A percentile compares a stretch with the other conserved stretches of the same genome.
These are phyloP conservation scores for Narcine bancroftii DNA, from an alignment of 2,113 vertebrate genomes.

Conservation along the genomic window DNA sequence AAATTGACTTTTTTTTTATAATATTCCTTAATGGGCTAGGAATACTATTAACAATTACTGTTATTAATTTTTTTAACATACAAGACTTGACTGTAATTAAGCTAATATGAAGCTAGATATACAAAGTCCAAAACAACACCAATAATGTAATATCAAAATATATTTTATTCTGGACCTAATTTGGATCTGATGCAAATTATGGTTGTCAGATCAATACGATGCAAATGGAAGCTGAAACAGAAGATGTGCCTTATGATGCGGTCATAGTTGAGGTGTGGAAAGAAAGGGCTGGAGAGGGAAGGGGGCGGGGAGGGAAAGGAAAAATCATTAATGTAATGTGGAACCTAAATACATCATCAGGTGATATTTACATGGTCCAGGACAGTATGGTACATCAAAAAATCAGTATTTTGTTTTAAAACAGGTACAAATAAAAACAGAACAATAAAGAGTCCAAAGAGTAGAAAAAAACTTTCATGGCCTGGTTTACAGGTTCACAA, in stretches of 20 bases:
- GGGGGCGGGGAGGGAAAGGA: slow-evolving; percentile 38
- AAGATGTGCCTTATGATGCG: slow-evolving; percentile 69
- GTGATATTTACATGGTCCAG: slow-evolving; percentile 82
- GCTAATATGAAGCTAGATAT: not conserved
- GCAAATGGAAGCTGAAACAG: slow-evolving; percentile 78
- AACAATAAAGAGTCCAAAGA: slow-evolving; percentile 88
- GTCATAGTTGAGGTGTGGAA: slow-evolving; percentile 55
- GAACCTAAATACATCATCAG: slow-evolving; percentile 72
- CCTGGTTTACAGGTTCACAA: slow-evolving; percentile 71
- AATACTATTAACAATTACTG: not conserved
- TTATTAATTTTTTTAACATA: not conserved
- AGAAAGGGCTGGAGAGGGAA: slow-evolving; percentile 55
- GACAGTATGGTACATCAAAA: slow-evolving; percentile 74
- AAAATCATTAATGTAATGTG: slow-evolving; percentile 67
- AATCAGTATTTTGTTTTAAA: slow-evolving; percentile 65
- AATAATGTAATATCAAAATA: slow-evolving; percentile 95
- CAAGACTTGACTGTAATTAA: not conserved
- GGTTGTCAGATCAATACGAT: slow-evolving; percentile 97
- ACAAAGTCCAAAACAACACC: slow-evolving; percentile 55
- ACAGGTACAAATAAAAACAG: slow-evolving; percentile 85
- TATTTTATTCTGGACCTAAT: slow-evolving; percentile 99
- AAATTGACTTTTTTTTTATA: not conserved
- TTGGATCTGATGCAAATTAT: slow-evolving; percentile 93
- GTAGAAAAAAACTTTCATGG: slow-evolving; percentile 77
- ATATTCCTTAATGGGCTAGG: not conserved